Percentiles rank a stretch among this genome's conserved stretches.
phyloP scores from a whole-genome alignment of 2,888 invertebrate species.

The Sphaerophoria taeniata region DNA sequence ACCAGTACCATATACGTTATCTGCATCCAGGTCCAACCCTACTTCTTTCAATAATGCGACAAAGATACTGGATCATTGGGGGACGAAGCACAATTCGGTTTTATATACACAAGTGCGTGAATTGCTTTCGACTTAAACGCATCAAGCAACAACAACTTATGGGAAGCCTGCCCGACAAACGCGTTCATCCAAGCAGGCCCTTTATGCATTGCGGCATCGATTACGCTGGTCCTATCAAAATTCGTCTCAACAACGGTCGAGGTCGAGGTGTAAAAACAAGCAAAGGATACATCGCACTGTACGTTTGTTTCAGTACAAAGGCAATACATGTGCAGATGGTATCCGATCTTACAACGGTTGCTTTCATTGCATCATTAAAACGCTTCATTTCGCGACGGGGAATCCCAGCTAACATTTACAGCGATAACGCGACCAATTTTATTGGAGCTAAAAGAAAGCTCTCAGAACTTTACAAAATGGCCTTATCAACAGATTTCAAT shows the following conservation, averaged over 20 bases:
- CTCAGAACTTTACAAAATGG: conserved; percentile 27
- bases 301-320: conserved; percentile 43
- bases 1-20: conserved; percentile 11
- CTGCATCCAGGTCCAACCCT: conserved; percentile 27
- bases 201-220: conserved; percentile 47
- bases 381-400: conserved; percentile 28
- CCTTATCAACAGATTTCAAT: conserved; percentile 3
- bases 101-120: conserved; percentile 37
- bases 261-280: conserved; percentile 25
- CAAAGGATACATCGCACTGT: conserved; percentile 51
- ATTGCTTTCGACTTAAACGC: conserved; percentile 35
- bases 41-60: conserved; percentile 10
- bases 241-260: conserved; percentile 27
- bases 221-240: conserved; percentile 42
- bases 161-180: conserved; percentile 31
- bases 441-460: conserved; percentile 30
- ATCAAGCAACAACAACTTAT: conserved; percentile 42
- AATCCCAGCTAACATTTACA: conserved; percentile 28
- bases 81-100: conserved; percentile 23
- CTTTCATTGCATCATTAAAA: conserved; percentile 32
- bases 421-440: conserved; percentile 25
- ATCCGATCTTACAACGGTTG: conserved; percentile 24
- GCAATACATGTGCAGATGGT: conserved; percentile 36
- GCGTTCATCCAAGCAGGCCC: conserved; percentile 36
- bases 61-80: conserved; percentile 40